These are phyloP conservation scores for Agrotis puta DNA, from an alignment of 2,888 invertebrate species.

Conservation along the genomic window DNA sequence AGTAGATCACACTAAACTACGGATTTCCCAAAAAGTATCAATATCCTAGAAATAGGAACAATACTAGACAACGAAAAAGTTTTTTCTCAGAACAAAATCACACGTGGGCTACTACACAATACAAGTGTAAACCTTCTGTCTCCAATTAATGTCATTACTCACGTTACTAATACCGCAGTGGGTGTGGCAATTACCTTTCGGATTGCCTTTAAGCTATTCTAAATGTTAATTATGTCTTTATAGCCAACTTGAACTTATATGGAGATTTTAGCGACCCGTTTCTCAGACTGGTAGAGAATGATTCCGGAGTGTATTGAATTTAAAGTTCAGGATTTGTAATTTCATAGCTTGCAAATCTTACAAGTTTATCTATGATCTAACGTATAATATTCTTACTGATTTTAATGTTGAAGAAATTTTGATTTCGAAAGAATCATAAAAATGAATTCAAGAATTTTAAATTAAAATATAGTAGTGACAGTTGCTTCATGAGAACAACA, in stretches of 20 bases:
- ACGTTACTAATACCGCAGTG: conserved; percentile 39
- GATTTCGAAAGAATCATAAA: not conserved
- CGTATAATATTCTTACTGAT: not conserved
- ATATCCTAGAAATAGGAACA: not conserved
- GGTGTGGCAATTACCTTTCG: conserved; percentile 61
- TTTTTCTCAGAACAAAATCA: not conserved
- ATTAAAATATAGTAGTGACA: not conserved
- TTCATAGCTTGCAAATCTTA: conserved; percentile 26
- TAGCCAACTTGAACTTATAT: conserved; percentile 56
- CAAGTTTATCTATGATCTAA: conserved; percentile 20
- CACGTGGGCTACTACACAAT: not conserved
- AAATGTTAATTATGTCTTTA: conserved; percentile 65
- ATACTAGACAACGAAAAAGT: not conserved
- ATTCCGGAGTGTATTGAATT: conserved; percentile 51
- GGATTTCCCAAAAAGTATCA: not conserved
- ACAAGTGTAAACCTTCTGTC: conserved; percentile 30
- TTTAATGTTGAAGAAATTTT: not conserved
- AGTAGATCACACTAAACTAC: not conserved
- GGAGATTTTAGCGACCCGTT: conserved; percentile 44
- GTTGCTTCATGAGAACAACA: not conserved
- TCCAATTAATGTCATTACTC: conserved; percentile 12
- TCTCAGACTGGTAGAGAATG: conserved; percentile 52
- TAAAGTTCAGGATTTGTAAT: conserved; percentile 59
- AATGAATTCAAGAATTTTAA: not conserved
- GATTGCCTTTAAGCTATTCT: conserved; percentile 55